Conservation (phyloP, 2,113 vertebrate species). For the Elgaria multicarinata region DNA sequence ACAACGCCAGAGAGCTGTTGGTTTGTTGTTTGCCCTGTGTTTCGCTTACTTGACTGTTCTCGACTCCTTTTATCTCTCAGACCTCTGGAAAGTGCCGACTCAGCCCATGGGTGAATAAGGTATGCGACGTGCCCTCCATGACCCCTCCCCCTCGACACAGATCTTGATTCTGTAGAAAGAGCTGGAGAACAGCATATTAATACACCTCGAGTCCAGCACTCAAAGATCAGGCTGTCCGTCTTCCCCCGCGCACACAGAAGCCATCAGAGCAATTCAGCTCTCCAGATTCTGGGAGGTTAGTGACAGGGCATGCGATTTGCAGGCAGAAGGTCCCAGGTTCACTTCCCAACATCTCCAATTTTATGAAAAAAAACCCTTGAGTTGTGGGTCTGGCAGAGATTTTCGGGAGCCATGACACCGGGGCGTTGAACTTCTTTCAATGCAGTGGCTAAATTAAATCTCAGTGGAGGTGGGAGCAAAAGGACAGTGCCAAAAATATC, state of each 20-base stretch:
- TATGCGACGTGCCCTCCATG: neutral
- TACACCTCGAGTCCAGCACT: neutral
- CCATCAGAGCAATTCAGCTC: neutral
- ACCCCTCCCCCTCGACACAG: neutral
- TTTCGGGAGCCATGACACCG: neutral
- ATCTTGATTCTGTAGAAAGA: neutral
- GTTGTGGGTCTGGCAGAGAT: neutral
- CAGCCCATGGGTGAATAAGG: neutral
- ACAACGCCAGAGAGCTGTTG: neutral
- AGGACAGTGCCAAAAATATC: too few relatives aligned
- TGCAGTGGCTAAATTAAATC: too few relatives aligned
- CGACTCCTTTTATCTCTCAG: constrained; percentile 9
- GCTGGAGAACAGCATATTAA: neutral
- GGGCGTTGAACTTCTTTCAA: too few relatives aligned
- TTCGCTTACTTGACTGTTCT: constrained; percentile 19
- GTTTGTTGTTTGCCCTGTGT: neutral
- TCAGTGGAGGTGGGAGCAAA: too few relatives aligned
- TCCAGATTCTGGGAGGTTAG: fast-evolving
- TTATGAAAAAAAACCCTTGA: too few relatives aligned
- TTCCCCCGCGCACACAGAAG: too few relatives aligned
- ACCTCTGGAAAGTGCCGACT: neutral
- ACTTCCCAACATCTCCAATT: neutral
- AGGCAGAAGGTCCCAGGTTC: neutral
- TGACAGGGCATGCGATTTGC: neutral
- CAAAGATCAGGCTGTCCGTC: neutral